phyloP scores from a whole-genome alignment of 2,888 invertebrate species.

The Desoria tigrina region DNA sequence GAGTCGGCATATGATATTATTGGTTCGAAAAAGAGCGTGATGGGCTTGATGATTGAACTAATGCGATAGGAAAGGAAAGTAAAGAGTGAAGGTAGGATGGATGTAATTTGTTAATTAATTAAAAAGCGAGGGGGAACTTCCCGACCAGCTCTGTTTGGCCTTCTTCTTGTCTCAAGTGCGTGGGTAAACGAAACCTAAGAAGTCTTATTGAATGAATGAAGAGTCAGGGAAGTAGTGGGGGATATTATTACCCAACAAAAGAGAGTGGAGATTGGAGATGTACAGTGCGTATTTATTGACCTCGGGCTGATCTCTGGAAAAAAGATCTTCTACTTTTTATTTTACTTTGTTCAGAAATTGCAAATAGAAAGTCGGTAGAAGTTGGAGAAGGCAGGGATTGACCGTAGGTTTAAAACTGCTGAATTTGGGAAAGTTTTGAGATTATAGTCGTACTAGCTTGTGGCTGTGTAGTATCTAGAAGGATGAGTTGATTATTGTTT shows the following conservation, averaged over 20 bases:
- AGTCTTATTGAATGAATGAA: neutral
- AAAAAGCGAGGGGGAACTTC: slow-evolving; percentile 15
- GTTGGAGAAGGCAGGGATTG: no score
- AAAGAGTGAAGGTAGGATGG: slow-evolving; percentile 11
- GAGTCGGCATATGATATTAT: no score
- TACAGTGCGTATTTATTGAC: no score
- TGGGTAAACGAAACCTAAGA: slow-evolving; percentile 13
- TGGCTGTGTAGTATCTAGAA: no score
- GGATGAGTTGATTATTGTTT: no score
- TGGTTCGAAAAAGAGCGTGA: no score
- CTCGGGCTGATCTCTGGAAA: neutral
- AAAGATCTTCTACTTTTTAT: neutral
- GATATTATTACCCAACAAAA: neutral
- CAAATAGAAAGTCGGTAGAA: neutral
- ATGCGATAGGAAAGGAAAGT: neutral
- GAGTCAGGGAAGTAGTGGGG: neutral
- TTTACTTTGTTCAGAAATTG: neutral
- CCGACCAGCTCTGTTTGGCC: neutral
- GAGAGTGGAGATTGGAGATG: no score
- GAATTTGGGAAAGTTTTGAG: no score
- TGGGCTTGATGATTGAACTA: no score
- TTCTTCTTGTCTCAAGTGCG: slow-evolving; percentile 2
- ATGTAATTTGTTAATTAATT: slow-evolving; percentile 49
- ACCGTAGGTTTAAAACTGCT: no score
- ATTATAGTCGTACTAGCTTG: no score